Base-by-base conservation (phyloP, 2,888 invertebrate species). In the Pycnomerus fuliginosus region DNA sequence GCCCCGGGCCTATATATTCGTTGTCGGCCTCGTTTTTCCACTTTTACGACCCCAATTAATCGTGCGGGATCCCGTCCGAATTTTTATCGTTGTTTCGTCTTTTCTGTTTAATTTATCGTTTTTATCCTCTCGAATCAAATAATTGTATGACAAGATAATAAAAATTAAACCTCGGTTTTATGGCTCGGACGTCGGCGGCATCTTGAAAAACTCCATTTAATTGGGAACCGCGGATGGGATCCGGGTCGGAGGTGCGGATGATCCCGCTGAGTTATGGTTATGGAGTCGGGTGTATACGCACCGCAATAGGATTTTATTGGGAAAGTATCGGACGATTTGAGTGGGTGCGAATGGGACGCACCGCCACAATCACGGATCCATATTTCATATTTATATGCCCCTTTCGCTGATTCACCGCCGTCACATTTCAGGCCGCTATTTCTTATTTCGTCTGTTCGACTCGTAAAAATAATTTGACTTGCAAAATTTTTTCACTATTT, bases 361-460 rank as follows among this genome's bases (percentile, higher is more conserved):
- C 50, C 35, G 48, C 35, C 48, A 64, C 65, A 65, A 65, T 66
- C 65, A 60, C 61, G 59, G 56, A 61, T 64, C 61, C 60, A 68
- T 67, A 67, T 65, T 67, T 67, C 61, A 68, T 65, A 62, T 70
- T 70, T 70, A 70, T 66, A 62, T n/a, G n/a, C n/a, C 61, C 60
- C 60, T 54, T 55, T 62, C 56, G 56, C 63, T 67, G 65, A 68
- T 67, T 69, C 68, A 65, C 61, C 56, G 56, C 62, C 56, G 65
- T 66, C 67, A 63, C 56, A 62, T 63, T 57, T 58, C 57, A 61
- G 59, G 61, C 55, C 58, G 61, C 59, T 62, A 64, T 64, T 63
- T 60, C 62, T 65, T 65, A 66, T 62, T 64, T 64, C 54, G 55
- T 41, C 52, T 46, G 40, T 46, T 40, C 40, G 27, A 31, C 20